Conservation (phyloP, 2,797 vertebrate species). For the Pangasius macronema region DNA sequence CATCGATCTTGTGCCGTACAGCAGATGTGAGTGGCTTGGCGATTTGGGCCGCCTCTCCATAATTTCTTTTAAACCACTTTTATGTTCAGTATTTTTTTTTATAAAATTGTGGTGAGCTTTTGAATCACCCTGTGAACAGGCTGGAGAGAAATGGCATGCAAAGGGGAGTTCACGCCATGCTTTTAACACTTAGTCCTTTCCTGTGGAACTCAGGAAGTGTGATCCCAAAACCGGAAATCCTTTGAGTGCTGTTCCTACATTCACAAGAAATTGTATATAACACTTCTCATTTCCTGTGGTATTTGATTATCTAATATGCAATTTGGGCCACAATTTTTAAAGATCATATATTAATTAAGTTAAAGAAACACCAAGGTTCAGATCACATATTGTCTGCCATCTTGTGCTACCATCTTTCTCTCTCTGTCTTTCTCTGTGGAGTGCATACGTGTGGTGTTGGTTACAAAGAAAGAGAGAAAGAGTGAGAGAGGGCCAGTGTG, state of each 20-base stretch:
- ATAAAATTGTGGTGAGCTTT: background rate
- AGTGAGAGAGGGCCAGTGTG: background rate
- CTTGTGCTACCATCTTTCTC: background rate
- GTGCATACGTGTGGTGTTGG: background rate
- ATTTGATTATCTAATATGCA: background rate
- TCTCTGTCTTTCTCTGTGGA: background rate
- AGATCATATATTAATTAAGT: background rate
- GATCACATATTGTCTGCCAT: background rate
- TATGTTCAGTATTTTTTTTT: background rate
- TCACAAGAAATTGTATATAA: background rate
- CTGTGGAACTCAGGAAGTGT: constrained; percentile 35
- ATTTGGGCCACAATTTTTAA: background rate
- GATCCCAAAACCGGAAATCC: constrained; percentile 27
- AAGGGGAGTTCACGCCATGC: background rate
- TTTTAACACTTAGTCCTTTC: constrained; percentile 18
- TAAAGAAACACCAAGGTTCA: background rate
- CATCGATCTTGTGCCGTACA: background rate
- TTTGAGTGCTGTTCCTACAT: background rate
- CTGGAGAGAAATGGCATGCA: background rate
- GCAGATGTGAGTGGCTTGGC: background rate
- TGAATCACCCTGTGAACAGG: background rate
- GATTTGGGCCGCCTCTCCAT: background rate
- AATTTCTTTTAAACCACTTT: background rate
- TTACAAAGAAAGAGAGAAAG: background rate
- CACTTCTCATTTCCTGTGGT: background rate